Percentiles rank a stretch among this genome's conserved stretches.
Conservation (phyloP, 1,140 invertebrate genomes). For the Cotesia vestalis region DNA sequence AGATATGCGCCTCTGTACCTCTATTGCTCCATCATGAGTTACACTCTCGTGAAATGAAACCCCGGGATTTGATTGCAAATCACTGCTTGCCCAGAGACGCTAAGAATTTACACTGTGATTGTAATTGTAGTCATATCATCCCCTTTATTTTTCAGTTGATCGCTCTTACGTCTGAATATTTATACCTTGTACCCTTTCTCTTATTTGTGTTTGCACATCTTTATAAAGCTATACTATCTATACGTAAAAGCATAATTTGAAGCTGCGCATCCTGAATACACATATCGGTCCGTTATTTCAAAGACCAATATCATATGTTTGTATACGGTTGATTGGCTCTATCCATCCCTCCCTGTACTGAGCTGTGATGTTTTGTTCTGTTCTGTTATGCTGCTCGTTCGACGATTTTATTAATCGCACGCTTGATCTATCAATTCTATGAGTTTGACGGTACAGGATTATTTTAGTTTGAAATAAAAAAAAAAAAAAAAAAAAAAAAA, state of each 20-base stretch:
- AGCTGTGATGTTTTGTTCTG: neutral
- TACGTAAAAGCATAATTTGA: conserved; percentile 4
- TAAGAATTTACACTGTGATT: conserved; percentile 9
- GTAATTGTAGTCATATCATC: neutral
- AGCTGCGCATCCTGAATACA: conserved; percentile 5
- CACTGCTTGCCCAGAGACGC: conserved; percentile 33
- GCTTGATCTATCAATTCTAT: too few species aligned
- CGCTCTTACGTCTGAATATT: neutral
- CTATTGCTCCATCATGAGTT: conserved; percentile 5
- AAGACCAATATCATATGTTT: conserved; percentile 11
- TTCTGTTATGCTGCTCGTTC: neutral
- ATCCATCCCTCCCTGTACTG: neutral
- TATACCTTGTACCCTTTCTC: neutral
- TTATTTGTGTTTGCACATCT: conserved; percentile 22
- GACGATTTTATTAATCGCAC: neutral
- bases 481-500: neutral
- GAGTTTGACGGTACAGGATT: neutral
- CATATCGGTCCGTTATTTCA: neutral
- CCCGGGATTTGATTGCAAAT: conserved; percentile 53
- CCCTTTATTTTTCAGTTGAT: conserved; percentile 1
- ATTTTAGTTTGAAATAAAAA: neutral
- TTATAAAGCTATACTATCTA: neutral
- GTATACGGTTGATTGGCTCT: neutral
- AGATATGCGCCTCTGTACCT: conserved; percentile 36
- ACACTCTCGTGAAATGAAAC: conserved; percentile 32